A percentile compares a stretch with the other conserved stretches of the same genome.
Evolutionary conservation across 2,888 invertebrate genomes (phyloP).

Genomic region (Drosophila demipolita): DNA sequence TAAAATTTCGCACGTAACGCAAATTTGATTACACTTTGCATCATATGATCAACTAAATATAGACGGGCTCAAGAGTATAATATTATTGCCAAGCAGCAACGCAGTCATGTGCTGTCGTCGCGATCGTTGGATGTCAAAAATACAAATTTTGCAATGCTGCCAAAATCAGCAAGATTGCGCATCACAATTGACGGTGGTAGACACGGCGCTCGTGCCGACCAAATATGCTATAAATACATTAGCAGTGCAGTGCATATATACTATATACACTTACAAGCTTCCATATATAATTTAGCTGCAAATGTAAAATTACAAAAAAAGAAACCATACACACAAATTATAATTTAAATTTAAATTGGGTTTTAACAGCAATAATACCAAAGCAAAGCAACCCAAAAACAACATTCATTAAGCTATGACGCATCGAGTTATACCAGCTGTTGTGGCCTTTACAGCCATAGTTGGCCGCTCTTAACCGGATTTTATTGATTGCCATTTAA

Average conservation of each 20-base stretch:
- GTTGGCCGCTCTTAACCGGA: constrained; percentile 54
- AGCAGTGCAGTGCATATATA: constrained; percentile 19
- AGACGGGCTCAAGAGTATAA: constrained; percentile 11
- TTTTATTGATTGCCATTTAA: constrained; percentile 46
- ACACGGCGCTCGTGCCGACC: constrained; percentile 51
- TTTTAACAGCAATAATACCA: neutral
- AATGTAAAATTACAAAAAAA: constrained; percentile 13
- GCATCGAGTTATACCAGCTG: constrained; percentile 31
- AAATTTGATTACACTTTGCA: constrained; percentile 25
- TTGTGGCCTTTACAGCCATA: constrained; percentile 27
- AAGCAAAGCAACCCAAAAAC: constrained; percentile 2
- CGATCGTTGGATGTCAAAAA: constrained; percentile 51
- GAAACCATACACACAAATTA: constrained; percentile 16
- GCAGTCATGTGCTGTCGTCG: constrained; percentile 58
- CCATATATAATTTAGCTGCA: constrained; percentile 20
- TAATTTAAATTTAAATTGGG: constrained; percentile 28
- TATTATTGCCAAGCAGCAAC: constrained; percentile 12
- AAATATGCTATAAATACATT: constrained; percentile 32
- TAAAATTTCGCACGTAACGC: constrained; percentile 8
- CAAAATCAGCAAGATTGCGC: constrained; percentile 46
- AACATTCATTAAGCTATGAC: constrained; percentile 35
- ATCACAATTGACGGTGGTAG: constrained; percentile 11
- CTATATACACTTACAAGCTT: neutral
- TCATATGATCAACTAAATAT: constrained; percentile 44
- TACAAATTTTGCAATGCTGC: constrained; percentile 56